Evolutionary conservation across 2,113 vertebrate species (phyloP).

Genomic region (Rhagologus leucostigma): DNA sequence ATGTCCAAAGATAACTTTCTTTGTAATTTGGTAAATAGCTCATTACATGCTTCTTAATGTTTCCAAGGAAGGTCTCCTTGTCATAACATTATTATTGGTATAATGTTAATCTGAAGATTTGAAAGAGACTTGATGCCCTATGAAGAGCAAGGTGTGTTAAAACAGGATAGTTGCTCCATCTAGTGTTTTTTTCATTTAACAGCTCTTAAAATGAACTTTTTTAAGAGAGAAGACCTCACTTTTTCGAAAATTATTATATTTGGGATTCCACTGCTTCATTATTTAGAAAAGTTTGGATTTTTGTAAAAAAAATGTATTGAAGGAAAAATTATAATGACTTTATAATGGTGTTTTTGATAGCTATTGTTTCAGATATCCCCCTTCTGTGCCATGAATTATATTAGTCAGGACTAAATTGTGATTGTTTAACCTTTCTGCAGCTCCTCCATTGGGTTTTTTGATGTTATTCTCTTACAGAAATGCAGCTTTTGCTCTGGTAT

Average conservation of each 20-base stretch:
- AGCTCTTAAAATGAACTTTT: neutral
- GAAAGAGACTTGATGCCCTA: neutral
- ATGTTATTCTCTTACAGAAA: neutral
- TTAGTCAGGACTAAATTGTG: neutral
- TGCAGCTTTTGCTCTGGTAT: neutral
- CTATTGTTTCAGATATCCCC: neutral
- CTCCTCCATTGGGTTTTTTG: neutral
- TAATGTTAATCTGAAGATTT: neutral
- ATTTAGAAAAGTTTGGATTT: neutral
- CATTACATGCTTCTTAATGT: neutral
- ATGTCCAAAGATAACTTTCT: neutral
- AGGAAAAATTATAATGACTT: neutral
- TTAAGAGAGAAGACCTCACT: neutral
- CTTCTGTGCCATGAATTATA: neutral
- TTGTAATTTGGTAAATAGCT: neutral
- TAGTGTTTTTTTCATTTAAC: slow-evolving; percentile 54
- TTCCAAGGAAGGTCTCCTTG: slow-evolving; percentile 19
- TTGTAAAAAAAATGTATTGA: neutral
- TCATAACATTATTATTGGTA: neutral
- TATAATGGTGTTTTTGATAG: neutral
- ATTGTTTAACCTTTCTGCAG: neutral
- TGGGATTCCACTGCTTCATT: neutral
- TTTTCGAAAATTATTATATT: neutral
- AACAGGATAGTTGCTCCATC: slow-evolving; percentile 61
- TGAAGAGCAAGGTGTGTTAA: neutral